These are phyloP conservation scores for Aradophagus sp. DNA, from an alignment of 1,140 invertebrate genomes.

Conservation along the genomic window DNA sequence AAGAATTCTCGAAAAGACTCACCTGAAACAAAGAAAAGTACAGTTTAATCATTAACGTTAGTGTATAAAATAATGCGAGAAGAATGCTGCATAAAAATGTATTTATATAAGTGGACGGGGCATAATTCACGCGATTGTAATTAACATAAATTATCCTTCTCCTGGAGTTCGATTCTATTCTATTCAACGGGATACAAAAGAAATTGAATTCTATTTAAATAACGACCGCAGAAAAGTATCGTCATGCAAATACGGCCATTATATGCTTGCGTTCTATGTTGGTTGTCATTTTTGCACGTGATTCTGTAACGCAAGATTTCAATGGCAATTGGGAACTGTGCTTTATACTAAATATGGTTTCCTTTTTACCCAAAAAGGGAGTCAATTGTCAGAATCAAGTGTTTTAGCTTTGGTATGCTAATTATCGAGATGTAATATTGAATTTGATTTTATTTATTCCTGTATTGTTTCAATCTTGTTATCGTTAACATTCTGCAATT, in stretches of 20 bases:
- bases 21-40: slow-evolving; percentile 51
- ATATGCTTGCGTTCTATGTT: slow-evolving; percentile 22
- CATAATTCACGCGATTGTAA: slow-evolving; percentile 34
- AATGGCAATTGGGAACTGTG: too few species aligned
- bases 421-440: too few species aligned
- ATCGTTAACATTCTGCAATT: too few species aligned
- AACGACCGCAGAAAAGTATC: slow-evolving; percentile 36
- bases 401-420: too few species aligned
- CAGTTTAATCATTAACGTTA: slow-evolving; percentile 39
- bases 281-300: slow-evolving; percentile 31
- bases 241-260: slow-evolving; percentile 39
- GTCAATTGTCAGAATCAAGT: too few species aligned
- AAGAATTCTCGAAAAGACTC: slow-evolving; percentile 44
- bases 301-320: too few species aligned
- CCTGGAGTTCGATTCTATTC: slow-evolving; percentile 44
- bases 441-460: too few species aligned
- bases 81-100: slow-evolving; percentile 36
- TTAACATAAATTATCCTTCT: slow-evolving; percentile 53
- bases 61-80: slow-evolving; percentile 47
- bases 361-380: too few species aligned
- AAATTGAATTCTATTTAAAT: slow-evolving; percentile 51
- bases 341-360: too few species aligned
- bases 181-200: slow-evolving; percentile 37
- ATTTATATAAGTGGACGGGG: slow-evolving; percentile 44
- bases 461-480: too few species aligned